Evolutionary conservation across 2,888 invertebrate species (phyloP).

Genomic region (Ormyrus pomaceus): DNA sequence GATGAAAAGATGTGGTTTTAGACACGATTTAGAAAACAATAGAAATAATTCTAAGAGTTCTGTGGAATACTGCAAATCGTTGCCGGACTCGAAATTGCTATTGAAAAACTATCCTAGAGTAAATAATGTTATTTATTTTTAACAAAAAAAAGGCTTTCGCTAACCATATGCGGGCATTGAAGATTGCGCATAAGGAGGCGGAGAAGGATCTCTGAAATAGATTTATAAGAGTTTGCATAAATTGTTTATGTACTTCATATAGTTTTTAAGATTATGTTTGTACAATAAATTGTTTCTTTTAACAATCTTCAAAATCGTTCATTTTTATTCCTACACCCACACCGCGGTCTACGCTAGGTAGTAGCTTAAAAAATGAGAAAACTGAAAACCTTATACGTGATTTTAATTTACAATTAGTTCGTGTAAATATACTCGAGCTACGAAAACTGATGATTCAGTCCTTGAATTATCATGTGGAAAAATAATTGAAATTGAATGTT

Average conservation of each 20-base stretch:
- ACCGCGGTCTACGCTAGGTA: too few relatives aligned
- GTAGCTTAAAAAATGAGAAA: too few relatives aligned
- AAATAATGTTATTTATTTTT: conserved; percentile 7
- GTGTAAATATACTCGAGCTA: conserved; percentile 4
- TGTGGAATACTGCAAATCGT: conserved; percentile 5
- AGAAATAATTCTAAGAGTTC: neutral
- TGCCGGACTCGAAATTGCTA: neutral
- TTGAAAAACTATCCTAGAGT: neutral
- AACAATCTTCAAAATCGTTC: too few relatives aligned
- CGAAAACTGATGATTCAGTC: conserved; percentile 7
- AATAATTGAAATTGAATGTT: neutral
- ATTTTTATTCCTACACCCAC: too few relatives aligned
- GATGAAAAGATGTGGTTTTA: conserved; percentile 9
- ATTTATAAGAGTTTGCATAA: neutral
- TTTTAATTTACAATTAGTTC: neutral
- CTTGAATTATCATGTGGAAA: neutral
- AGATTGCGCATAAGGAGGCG: too few relatives aligned
- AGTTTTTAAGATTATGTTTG: neutral
- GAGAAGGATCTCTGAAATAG: neutral
- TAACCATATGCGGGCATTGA: too few relatives aligned
- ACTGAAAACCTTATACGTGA: too few relatives aligned
- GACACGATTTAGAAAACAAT: neutral
- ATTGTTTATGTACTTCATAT: too few relatives aligned
- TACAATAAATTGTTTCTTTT: too few relatives aligned
- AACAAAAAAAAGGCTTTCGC: too few relatives aligned